Evolutionary conservation across 2,888 invertebrate species (phyloP), one percentile per base, ranked within the genome.

Genomic region (Ochlodes sylvanus): DNA sequence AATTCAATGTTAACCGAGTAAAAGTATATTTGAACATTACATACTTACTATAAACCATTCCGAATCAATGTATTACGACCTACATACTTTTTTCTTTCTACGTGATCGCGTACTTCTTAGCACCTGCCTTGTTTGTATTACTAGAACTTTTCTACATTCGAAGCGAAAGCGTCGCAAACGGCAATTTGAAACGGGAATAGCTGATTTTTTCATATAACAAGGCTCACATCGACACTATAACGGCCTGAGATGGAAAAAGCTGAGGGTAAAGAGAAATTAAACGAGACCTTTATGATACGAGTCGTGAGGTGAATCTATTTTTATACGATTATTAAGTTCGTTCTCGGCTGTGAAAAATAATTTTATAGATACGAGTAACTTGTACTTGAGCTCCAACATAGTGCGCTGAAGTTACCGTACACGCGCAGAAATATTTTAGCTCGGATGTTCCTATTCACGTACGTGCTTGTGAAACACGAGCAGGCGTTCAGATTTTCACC

Each of bases 161-260:
- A 71, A 75, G 76, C 75, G 73, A 66, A 69, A 71, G 77, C 79
- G 73, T 74, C 73, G 73, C 74, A 79, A 83, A 82, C 77, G 80
- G 82, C 82, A 81, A 82, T 86, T 81, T 77, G 72, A 83, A 81
- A 81, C 80, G 80, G 76, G 73, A 83, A 83, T 79, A 77, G 81
- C 77, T 80, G 82, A 83, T 85, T 84, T 83, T 84, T 84, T 84
- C 79, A 83, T 82, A 84, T 80, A 84, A 83, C 82, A 79, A 74
- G 72, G 77, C 73, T 76, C 77, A 61, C 80, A 78, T 72, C 72
- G 75, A 72, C 71, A 71, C 69, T 75, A 73, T 83, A 82, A 85
- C 77, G 74, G 71, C 75, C 74, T 77, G 75, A 78, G 75, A 74
- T 73, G 72, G 77, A 72, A 79, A 77, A 78, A 77, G 81, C 79